Evolutionary conservation across 1,140 invertebrate genomes (phyloP).

Genomic region (Apis florea): DNA sequence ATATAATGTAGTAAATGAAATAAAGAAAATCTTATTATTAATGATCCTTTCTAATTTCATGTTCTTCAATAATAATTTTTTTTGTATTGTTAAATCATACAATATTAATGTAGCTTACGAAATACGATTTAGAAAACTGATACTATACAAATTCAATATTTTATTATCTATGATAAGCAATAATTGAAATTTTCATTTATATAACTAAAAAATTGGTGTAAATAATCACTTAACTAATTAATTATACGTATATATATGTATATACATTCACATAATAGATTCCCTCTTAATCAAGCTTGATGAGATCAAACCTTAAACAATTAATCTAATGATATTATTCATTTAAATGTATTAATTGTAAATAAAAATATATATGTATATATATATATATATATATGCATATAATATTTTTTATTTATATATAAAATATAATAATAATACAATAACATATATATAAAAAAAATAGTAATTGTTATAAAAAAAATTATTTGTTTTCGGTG

Average conservation of each 20-base stretch:
- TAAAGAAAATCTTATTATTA: not conserved
- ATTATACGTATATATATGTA: conserved; percentile 5
- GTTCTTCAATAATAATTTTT: conserved; percentile 33
- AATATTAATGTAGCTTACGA: conserved; percentile 20
- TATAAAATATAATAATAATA: no score
- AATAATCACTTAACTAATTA: conserved; percentile 8
- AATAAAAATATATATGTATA: no score
- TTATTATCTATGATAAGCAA: conserved; percentile 28
- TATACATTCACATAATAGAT: not conserved
- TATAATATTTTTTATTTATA: no score
- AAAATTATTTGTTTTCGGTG: no score
- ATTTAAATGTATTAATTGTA: no score
- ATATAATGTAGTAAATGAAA: not conserved
- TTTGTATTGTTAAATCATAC: conserved; percentile 19
- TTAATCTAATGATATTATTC: no score
- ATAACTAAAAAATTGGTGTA: not conserved
- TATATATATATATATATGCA: no score
- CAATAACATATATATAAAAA: no score
- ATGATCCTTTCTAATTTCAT: conserved; percentile 27
- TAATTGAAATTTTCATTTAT: conserved; percentile 7
- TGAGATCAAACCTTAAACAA: no score
- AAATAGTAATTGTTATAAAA: no score
- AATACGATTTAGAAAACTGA: conserved; percentile 24
- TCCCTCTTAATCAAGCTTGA: no score
- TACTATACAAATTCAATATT: conserved; percentile 18